phyloP scores from a whole-genome alignment of 2,797 vertebrate genomes.

The Bufotes viridis region DNA sequence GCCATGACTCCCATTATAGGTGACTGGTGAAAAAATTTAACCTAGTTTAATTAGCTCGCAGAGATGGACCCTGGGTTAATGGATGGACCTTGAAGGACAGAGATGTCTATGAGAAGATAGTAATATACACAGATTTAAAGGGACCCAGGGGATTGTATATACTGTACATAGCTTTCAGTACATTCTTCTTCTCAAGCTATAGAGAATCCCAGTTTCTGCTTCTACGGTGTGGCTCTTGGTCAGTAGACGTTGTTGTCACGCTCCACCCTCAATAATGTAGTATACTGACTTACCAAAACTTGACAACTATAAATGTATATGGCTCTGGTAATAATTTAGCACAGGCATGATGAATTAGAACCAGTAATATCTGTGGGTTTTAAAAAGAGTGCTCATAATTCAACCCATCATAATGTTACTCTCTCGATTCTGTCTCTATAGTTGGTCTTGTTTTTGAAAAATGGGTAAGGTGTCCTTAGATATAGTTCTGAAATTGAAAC shows the following conservation, averaged over 20 bases:
- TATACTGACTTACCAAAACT: no score
- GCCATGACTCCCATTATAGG: conserved; percentile 45
- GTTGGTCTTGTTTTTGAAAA: neutral
- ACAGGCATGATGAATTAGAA: neutral
- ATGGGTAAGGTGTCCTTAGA: neutral
- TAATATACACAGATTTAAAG: neutral
- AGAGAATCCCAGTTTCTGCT: no score
- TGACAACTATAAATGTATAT: no score
- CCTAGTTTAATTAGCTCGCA: conserved; percentile 2
- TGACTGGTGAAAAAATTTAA: neutral
- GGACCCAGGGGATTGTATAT: neutral
- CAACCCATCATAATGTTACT: neutral
- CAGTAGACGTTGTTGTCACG: no score
- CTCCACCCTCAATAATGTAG: no score
- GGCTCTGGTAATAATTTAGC: neutral
- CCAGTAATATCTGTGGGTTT: neutral
- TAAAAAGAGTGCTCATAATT: neutral
- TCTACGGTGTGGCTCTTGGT: no score
- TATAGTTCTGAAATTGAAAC: neutral
- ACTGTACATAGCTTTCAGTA: neutral
- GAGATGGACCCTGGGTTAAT: neutral
- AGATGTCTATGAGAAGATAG: neutral
- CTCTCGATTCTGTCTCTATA: neutral
- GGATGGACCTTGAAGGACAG: neutral
- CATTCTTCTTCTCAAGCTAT: no score